Base-by-base conservation (phyloP, 2,888 invertebrate genomes). In the Oxytorus armatus region DNA sequence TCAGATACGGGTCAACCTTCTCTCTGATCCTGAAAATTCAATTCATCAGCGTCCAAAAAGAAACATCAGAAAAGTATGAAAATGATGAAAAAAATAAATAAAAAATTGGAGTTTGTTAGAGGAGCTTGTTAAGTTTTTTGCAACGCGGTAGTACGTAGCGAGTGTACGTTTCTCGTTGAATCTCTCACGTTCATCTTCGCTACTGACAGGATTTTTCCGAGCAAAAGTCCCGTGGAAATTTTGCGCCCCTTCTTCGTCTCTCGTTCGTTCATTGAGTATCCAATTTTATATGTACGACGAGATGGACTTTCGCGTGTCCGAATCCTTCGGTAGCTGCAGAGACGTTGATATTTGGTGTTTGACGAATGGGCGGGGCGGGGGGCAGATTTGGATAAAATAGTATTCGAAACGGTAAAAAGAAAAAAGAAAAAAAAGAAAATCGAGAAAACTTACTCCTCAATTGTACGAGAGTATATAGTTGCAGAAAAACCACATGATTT, bases 71-170 rank as follows among this genome's bases (percentile, higher is more conserved):
- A 63, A 53, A 39, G 44, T 39, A 42, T 51, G 11, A 72, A 63
- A 25, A 51, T 49, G 21, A 21, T 33, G 36, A 10, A 42, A 25
- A 47, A 18, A 53, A 57, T 47, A 5, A 16, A 55, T 14, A 44
- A 73, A 59, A 74, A 47, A 55, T n/a, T 8, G 18, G 69, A 75
- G 18, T n/a, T 70, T 79, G 79, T 79, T 79, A 75, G 75, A 65
- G 25, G 69, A 79, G 69, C 74, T 63, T 69, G 53, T 44, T n/a
- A n/a, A n/a, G 33, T 42, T 29, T 29, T 29, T 29, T 29, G 29
- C 29, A 29, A 65, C 66, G 57, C 65, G 66, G 68, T 49, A 29
- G 36, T 36, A 23, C 55, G 16, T 29, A 68, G 49, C 25, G 33
- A 47, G 55, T 36, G 42, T 44, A 42, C 21, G 72, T 77, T n/a